Evolutionary conservation across 2,888 invertebrate species (phyloP).

Genomic region (Pristionchus exspectatus): DNA sequence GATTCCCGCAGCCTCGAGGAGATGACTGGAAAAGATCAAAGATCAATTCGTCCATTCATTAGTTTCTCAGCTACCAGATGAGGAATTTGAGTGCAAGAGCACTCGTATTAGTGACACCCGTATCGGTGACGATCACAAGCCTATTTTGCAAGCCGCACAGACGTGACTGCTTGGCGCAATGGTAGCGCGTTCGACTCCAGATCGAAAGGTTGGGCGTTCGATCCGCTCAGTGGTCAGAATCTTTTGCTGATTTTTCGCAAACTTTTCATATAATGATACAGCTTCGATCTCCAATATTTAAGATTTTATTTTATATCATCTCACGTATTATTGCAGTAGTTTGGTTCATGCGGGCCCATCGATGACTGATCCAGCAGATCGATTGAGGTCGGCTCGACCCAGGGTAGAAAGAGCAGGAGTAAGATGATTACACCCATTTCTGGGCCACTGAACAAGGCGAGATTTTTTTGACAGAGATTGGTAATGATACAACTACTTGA

Average conservation of each 20-base stretch:
- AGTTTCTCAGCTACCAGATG: neutral
- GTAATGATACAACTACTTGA: no score
- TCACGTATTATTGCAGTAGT: slow-evolving; percentile 75
- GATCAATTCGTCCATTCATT: neutral
- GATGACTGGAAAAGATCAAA: slow-evolving; percentile 60
- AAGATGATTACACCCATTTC: neutral
- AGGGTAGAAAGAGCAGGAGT: neutral
- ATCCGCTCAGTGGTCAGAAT: slow-evolving; percentile 55
- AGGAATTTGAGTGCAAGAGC: neutral
- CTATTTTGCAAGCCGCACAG: neutral
- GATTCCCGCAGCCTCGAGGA: slow-evolving; percentile 71
- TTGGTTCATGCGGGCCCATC: slow-evolving; percentile 67
- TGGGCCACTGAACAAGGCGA: neutral
- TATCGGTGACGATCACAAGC: neutral
- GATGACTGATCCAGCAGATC: slow-evolving; percentile 62
- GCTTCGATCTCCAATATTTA: no score
- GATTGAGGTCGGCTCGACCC: slow-evolving; percentile 57
- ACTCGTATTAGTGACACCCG: neutral
- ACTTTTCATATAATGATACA: no score
- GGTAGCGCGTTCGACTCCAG: slow-evolving; percentile 57
- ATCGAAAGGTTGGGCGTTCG: slow-evolving; percentile 56
- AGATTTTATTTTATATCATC: neutral
- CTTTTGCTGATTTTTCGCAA: slow-evolving; percentile 1
- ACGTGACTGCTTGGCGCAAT: slow-evolving; percentile 56
- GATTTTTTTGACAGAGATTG: neutral